phyloP scores from a whole-genome alignment of 2,888 invertebrate genomes.

The Phrixothrix hirtus region DNA sequence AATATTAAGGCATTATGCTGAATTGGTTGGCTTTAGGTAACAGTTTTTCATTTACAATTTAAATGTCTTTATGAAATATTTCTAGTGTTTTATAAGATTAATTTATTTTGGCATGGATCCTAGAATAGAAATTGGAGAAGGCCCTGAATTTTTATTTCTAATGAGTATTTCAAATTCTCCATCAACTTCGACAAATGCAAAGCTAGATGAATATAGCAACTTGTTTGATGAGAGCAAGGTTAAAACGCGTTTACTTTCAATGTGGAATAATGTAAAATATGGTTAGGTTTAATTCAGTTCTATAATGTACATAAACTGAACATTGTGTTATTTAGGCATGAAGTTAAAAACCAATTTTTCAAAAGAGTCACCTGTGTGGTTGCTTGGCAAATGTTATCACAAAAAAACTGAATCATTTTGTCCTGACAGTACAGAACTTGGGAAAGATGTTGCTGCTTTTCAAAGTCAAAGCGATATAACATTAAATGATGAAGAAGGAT shows the following conservation, averaged over 20 bases:
- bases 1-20: no score
- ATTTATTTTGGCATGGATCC: slow-evolving; percentile 40
- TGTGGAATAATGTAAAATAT: slow-evolving; percentile 93
- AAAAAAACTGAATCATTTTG: slow-evolving; percentile 60
- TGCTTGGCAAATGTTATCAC: slow-evolving; percentile 82
- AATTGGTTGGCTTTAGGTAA: no score
- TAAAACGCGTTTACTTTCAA: slow-evolving; percentile 79
- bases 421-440: slow-evolving; percentile 61
- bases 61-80: neutral
- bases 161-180: slow-evolving; percentile 35
- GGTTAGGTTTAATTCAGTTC: slow-evolving; percentile 56
- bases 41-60: neutral
- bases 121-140: slow-evolving; percentile 43
- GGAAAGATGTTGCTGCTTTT: slow-evolving; percentile 64
- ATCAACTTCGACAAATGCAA: slow-evolving; percentile 42
- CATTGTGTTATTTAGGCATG: slow-evolving; percentile 40
- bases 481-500: slow-evolving; percentile 60
- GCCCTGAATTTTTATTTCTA: slow-evolving; percentile 31
- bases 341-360: slow-evolving; percentile 78
- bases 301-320: neutral
- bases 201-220: slow-evolving; percentile 46
- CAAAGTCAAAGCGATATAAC: slow-evolving; percentile 60
- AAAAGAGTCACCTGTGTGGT: slow-evolving; percentile 86
- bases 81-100: no score
- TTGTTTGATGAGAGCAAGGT: slow-evolving; percentile 71